Conservation (phyloP, 2,113 vertebrate genomes). For the Bothrops jararaca region DNA sequence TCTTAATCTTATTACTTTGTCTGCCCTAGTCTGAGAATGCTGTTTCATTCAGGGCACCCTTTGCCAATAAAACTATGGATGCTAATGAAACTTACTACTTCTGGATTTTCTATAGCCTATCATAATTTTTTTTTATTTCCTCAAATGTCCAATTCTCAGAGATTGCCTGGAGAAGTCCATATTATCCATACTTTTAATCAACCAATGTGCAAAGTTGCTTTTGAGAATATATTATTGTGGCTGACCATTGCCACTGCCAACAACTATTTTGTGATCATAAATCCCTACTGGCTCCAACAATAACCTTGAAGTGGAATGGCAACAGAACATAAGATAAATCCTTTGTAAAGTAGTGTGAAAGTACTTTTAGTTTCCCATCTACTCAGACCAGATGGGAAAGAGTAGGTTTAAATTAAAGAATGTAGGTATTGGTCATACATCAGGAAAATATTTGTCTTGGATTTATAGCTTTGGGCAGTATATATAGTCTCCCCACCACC, state of each 20-base stretch:
- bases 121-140: not conserved
- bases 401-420: not conserved
- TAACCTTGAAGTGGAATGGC: conserved; percentile 35
- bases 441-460: not conserved
- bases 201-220: conserved; percentile 47
- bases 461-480: not conserved
- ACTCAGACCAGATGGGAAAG: not conserved
- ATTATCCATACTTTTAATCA: conserved; percentile 44
- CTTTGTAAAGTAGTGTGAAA: not conserved
- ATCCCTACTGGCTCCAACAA: conserved; percentile 8
- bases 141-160: not conserved
- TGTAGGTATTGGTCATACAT: not conserved
- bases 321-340: conserved; percentile 34
- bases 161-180: not conserved
- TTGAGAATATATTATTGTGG: conserved; percentile 41
- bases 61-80: not conserved
- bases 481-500: no score
- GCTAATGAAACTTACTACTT: conserved; percentile 13
- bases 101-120: conserved; percentile 34
- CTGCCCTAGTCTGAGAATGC: not conserved
- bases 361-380: not conserved
- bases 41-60: not conserved
- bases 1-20: not conserved
- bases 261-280: conserved; percentile 43
- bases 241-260: conserved; percentile 42